Evolutionary conservation across 2,888 invertebrate genomes (phyloP).

Genomic region (Aromia moschata): DNA sequence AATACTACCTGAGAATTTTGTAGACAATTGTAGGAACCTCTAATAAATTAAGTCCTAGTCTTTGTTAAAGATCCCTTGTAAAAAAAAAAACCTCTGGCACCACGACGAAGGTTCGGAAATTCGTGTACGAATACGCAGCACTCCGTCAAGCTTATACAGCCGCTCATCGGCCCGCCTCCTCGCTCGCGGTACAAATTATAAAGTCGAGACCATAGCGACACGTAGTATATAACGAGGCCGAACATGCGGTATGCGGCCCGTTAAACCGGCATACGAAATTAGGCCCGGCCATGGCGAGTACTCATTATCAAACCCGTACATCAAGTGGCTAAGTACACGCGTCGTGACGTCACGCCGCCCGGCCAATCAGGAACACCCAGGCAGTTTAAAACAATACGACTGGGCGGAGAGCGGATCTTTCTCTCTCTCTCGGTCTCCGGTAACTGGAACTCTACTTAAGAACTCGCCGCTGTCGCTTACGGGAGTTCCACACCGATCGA

Average conservation of each 20-base stretch:
- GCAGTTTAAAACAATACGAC: conserved; percentile 42
- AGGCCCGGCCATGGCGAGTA: conserved; percentile 43
- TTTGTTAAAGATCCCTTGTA: too few relatives aligned
- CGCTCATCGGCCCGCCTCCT: too few relatives aligned
- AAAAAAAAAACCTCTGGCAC: too few relatives aligned
- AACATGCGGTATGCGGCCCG: conserved; percentile 41
- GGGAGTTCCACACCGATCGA: conserved; percentile 23
- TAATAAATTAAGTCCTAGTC: too few relatives aligned
- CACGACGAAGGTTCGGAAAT: too few relatives aligned
- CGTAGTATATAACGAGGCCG: conserved; percentile 8
- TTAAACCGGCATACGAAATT: conserved; percentile 45
- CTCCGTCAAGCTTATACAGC: too few relatives aligned
- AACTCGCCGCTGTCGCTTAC: conserved; percentile 21
- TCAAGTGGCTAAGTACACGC: conserved; percentile 48
- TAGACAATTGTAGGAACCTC: too few relatives aligned
- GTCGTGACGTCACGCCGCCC: conserved; percentile 42
- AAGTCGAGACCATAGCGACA: conserved; percentile 4
- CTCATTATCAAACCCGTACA: conserved; percentile 44
- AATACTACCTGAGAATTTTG: too few relatives aligned
- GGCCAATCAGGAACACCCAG: conserved; percentile 40
- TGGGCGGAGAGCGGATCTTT: conserved; percentile 46
- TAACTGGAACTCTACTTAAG: conserved; percentile 22
- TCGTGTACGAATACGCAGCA: too few relatives aligned
- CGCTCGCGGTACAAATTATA: background rate
- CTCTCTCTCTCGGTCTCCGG: too few relatives aligned